phyloP scores from a whole-genome alignment of 2,113 vertebrate species.

The Verasper variegatus region DNA sequence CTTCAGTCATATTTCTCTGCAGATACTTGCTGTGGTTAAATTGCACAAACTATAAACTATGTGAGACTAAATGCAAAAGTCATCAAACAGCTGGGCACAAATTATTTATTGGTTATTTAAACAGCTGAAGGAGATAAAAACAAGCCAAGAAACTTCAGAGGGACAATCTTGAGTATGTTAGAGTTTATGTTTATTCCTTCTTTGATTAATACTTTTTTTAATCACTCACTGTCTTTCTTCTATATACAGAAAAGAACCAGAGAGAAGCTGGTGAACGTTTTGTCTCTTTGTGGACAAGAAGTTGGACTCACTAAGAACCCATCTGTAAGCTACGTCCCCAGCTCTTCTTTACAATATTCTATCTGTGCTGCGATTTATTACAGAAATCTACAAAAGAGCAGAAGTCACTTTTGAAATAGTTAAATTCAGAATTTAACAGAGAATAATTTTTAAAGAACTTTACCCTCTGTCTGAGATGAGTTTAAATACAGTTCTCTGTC shows the following conservation, averaged over 20 bases:
- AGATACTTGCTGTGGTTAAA: not conserved
- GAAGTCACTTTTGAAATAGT: not conserved
- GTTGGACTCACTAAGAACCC: conserved; percentile 98
- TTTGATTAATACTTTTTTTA: not conserved
- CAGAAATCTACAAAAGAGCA: too few species aligned
- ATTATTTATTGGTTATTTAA: not conserved
- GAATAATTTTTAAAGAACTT: not conserved
- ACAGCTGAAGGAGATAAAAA: not conserved
- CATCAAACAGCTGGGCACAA: not conserved
- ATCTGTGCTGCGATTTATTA: not conserved
- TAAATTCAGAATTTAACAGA: not conserved
- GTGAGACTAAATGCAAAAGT: not conserved
- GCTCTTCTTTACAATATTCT: not conserved
- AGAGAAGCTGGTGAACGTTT: conserved; percentile 96
- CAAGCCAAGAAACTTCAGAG: not conserved
- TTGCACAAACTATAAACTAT: not conserved
- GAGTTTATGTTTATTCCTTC: not conserved
- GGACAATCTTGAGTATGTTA: not conserved
- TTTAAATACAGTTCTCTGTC: not conserved
- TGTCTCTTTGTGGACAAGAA: conserved; percentile 97
- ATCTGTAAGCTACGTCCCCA: conserved; percentile 85
- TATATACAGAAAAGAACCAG: conserved; percentile 93
- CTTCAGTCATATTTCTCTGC: conserved; percentile 5
- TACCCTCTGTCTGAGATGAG: not conserved
- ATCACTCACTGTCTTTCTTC: conserved; percentile 35